Evolutionary conservation across 2,113 vertebrate genomes (phyloP).

Genomic region (Naja naja): DNA sequence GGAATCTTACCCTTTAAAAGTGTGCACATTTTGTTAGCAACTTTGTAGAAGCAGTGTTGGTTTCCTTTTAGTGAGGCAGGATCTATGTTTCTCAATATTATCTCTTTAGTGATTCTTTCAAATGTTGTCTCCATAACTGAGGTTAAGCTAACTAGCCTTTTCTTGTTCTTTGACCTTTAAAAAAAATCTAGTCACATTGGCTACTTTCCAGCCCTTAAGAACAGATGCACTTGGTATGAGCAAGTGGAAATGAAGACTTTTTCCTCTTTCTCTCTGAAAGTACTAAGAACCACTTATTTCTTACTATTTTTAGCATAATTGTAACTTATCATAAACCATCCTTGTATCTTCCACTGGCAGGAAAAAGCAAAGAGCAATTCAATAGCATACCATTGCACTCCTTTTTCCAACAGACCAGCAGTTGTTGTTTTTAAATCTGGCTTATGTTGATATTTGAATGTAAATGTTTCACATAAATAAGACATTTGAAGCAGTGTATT

Average conservation of each 20-base stretch:
- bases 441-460: background rate
- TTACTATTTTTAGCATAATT: background rate
- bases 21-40: background rate
- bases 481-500: background rate
- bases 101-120: background rate
- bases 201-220: background rate
- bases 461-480: background rate
- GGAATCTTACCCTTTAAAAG: background rate
- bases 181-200: background rate
- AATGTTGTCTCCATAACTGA: background rate
- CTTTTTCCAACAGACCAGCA: background rate
- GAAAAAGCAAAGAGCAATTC: background rate
- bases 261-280: background rate
- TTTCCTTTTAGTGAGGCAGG: background rate
- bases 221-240: background rate
- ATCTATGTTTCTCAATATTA: background rate
- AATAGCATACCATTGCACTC: background rate
- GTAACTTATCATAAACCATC: background rate
- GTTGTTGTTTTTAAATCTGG: background rate
- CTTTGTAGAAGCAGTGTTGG: background rate
- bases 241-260: background rate
- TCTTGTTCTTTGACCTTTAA: background rate
- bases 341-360: background rate
- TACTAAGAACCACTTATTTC: background rate
- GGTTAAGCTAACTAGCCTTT: background rate